Evolutionary conservation across 2,888 invertebrate species (phyloP), one percentile per base, ranked within the genome.

Genomic region (Phrixothrix hirtus): DNA sequence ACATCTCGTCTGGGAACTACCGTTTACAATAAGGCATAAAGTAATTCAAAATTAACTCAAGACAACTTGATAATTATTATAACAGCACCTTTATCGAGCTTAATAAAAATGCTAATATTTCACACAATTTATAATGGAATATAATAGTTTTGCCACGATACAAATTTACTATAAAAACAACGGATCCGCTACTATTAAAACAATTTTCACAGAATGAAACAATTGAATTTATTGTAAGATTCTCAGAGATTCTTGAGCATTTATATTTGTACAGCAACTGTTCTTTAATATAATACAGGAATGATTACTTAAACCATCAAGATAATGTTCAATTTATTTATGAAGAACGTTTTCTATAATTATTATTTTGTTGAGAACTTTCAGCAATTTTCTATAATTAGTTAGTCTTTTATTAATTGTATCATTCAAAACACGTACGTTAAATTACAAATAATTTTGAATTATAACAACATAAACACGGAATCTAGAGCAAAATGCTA

Each of bases 11-110:
- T 48, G 48, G 35, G 48, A 48, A 48, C 35, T 17, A 30, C 25
- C 27, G 27, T 35, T 7, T 31, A 47, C 32, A 39, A 45, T 45
- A 37, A 45, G 27, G 32, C 12, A 32, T 21, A 45, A 39, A 32
- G 32, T 39, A 32, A 34, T 39, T 25, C 39, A 34, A 39, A 47
- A 47, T 47, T 47, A 47, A 34, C 47, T 39, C 16, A 11, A 34
- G 38, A 47, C 47, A 47, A 47, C 26, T 36, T 48, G 48, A 48
- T 48, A 39, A 48, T 48, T 48, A 48, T 48, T 48, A 48, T 48
- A 48, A 48, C 48, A 48, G 48, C 41, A 48, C 48, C 36, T 41
- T 42, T 41, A 48, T 48, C 39, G 48, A 26, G 42, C 27, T 35
- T 42, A 42, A 48, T 48, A 36, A 41, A 48, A 48, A 48, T 42